Base-by-base conservation (phyloP, 2,797 vertebrate genomes). In the Myotis findleyi region DNA sequence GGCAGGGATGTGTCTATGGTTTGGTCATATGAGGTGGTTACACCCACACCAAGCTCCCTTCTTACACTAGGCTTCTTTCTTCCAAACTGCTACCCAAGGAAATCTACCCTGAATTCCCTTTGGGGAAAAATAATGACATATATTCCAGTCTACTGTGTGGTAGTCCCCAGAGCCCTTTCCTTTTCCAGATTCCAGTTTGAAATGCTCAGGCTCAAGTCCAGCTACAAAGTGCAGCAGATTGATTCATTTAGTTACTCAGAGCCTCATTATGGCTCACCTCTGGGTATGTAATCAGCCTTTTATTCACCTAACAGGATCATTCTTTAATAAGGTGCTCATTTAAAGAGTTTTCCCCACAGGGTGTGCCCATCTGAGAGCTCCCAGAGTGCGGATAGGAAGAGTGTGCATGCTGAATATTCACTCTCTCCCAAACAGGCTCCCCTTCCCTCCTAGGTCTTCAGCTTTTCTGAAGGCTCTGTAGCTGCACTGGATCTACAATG, bases 221-320 rank as follows among this genome's bases (percentile, higher is more conserved):
- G 95, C 92, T 79, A 95, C 87, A 62, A 93, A 96, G 79, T 12
- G 4, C 51, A 95, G 89, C 88, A 92, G 96, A 98, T 97, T 97
- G 97, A 97, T 96, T 98, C 95, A 97, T 97, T 98, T 97, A 97
- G 91, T 97, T 96, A 71, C 89, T 96, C 84, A 88, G 82, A 95
- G 97, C 96, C 95, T 97, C 97, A 96, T 96, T 94, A 95, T 13
- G 11, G 95, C 94, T 90, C 96, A 97, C 94, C 97, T 98, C 95
- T 97, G 97, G 97, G 96, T 95, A 96, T 0, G 4, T 96, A 98
- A 98, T 98, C 98, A 98, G 97, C 77, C 97, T 97, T 98, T 98
- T 97, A 98, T 97, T 98, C 98, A 97, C 94, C 93, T 98, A 97
- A 98, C 97, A 97, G 97, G 95, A 98, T 97, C 97, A 97, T 95